These are phyloP conservation scores for Chaetodon auriga DNA, from an alignment of 2,113 vertebrate species.

Conservation along the genomic window DNA sequence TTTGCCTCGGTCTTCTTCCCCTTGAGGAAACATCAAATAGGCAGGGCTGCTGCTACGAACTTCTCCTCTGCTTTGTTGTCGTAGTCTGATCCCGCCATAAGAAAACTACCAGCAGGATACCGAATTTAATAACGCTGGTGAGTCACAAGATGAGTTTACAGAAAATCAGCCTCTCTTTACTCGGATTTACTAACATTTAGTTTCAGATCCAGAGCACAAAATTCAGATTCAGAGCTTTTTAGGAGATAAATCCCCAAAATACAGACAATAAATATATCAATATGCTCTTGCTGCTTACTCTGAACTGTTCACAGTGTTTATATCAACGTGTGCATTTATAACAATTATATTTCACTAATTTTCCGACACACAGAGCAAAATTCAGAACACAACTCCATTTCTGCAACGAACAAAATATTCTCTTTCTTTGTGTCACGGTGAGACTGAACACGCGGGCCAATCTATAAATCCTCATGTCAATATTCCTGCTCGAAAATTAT, in stretches of 20 bases:
- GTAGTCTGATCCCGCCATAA: too few species aligned
- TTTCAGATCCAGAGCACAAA: not conserved
- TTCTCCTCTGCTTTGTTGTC: too few species aligned
- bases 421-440: not conserved
- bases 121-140: not conserved
- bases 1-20: too few species aligned
- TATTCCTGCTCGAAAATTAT: not conserved
- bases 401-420: not conserved
- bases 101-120: too few species aligned
- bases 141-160: not conserved
- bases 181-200: not conserved
- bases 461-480: slow-evolving; percentile 14
- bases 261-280: not conserved
- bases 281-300: not conserved
- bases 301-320: too few species aligned
- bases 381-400: not conserved
- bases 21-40: too few species aligned
- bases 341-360: not conserved
- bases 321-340: too few species aligned
- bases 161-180: not conserved
- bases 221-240: not conserved
- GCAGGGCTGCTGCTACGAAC: too few species aligned
- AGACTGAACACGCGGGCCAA: not conserved
- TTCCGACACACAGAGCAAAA: not conserved
- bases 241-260: too few species aligned